These are phyloP conservation scores for Platorchestia sp. DNA, from an alignment of 1,140 invertebrate species.

Conservation along the genomic window DNA sequence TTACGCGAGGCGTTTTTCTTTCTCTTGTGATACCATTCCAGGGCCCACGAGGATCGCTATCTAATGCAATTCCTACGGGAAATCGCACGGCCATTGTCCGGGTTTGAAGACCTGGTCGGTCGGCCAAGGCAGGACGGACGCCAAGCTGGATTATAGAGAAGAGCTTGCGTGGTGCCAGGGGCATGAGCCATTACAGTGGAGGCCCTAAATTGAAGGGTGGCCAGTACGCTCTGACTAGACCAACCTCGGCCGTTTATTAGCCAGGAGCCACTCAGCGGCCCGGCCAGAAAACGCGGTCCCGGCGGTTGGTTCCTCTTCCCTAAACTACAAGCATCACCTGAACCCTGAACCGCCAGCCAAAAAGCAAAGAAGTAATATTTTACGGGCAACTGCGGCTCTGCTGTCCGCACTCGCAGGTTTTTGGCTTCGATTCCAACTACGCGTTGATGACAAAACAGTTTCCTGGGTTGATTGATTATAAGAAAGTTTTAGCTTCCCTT, in stretches of 20 bases:
- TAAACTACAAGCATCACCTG: background rate
- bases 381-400: background rate
- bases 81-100: background rate
- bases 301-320: background rate
- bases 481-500: too few species aligned
- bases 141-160: slow-evolving; percentile 35
- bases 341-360: background rate
- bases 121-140: background rate
- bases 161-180: slow-evolving; percentile 38
- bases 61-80: background rate
- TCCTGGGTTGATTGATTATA: too few species aligned
- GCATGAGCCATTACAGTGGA: slow-evolving; percentile 49
- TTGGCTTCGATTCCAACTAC: background rate
- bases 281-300: background rate
- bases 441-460: background rate
- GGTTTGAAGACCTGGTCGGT: background rate
- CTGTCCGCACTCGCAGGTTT: background rate
- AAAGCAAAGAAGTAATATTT: background rate
- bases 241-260: slow-evolving; percentile 44
- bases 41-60: background rate
- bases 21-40: background rate
- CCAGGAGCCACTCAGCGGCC: slow-evolving; percentile 37
- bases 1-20: background rate
- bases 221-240: slow-evolving; percentile 28
- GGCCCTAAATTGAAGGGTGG: slow-evolving; percentile 44